Percentiles rank a stretch among this genome's conserved stretches.
Conservation (phyloP, 2,113 vertebrate genomes). For the Pagrus major region DNA sequence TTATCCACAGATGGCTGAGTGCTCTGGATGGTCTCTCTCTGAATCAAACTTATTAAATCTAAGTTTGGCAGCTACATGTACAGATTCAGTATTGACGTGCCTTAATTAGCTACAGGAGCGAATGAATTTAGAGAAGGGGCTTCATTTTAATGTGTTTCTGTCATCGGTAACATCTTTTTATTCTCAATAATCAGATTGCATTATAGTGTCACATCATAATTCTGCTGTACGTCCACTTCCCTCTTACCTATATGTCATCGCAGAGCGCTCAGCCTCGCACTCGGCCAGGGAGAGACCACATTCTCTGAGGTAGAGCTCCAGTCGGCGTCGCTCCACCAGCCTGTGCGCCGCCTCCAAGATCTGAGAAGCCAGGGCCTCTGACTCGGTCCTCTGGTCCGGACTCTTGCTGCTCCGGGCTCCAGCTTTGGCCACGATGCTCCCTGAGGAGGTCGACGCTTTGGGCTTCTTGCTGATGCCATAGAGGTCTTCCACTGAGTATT, state of each 20-base stretch:
- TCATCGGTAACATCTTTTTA: background rate
- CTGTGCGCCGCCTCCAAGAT: constrained; percentile 81
- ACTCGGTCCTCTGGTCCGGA: constrained; percentile 71
- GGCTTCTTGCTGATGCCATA: constrained; percentile 87
- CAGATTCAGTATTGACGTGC: background rate
- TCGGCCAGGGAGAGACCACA: constrained; percentile 79
- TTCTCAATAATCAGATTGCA: background rate
- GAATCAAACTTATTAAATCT: background rate
- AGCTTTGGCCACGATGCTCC: constrained; percentile 64
- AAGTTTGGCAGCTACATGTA: background rate
- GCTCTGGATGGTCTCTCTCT: constrained; percentile 1
- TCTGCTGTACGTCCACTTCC: background rate
- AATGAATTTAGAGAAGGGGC: background rate
- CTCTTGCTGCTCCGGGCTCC: constrained; percentile 57
- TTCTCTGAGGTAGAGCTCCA: constrained; percentile 84
- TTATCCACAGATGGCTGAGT: constrained; percentile 7
- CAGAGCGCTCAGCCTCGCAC: constrained; percentile 76
- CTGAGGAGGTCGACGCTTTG: constrained; percentile 77
- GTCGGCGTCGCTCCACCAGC: constrained; percentile 77
- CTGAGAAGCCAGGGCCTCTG: constrained; percentile 81
- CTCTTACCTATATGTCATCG: constrained; percentile 84
- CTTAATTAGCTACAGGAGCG: too few species aligned
- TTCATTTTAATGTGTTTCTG: background rate
- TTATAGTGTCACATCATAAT: background rate
- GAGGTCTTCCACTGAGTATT: constrained; percentile 87